phyloP scores from a whole-genome alignment of 2,113 vertebrate genomes.

The Corynorhinus townsendii region DNA sequence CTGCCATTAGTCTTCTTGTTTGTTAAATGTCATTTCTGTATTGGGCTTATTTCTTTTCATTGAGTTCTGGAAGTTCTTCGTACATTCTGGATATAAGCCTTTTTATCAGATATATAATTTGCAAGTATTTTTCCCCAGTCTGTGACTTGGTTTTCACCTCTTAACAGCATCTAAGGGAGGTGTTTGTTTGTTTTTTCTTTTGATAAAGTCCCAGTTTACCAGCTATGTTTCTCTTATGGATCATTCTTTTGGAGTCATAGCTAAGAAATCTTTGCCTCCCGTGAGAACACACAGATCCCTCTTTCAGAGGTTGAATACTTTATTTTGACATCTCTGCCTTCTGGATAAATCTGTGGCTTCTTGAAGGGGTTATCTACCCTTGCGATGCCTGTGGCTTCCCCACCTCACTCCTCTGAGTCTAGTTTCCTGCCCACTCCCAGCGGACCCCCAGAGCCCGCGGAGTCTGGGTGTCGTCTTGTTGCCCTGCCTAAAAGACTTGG shows the following conservation, averaged over 20 bases:
- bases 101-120: background rate
- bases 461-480: background rate
- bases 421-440: background rate
- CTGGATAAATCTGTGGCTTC: background rate
- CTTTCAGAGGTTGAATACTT: background rate
- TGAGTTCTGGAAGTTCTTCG: background rate
- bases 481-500: background rate
- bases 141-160: background rate
- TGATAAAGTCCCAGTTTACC: background rate
- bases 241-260: background rate
- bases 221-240: background rate
- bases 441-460: background rate
- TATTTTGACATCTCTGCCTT: background rate
- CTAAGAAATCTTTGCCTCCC: background rate
- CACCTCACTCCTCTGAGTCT: background rate
- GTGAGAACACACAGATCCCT: background rate
- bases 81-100: background rate
- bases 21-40: background rate
- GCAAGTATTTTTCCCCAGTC: background rate
- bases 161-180: background rate
- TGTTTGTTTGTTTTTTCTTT: background rate
- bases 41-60: background rate
- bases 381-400: background rate
- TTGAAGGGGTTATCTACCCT: background rate
- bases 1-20: background rate